Percentiles rank a stretch among this genome's conserved stretches.
These are phyloP conservation scores for Thamnophis elegans DNA, from an alignment of 2,797 vertebrate genomes.

Conservation along the genomic window DNA sequence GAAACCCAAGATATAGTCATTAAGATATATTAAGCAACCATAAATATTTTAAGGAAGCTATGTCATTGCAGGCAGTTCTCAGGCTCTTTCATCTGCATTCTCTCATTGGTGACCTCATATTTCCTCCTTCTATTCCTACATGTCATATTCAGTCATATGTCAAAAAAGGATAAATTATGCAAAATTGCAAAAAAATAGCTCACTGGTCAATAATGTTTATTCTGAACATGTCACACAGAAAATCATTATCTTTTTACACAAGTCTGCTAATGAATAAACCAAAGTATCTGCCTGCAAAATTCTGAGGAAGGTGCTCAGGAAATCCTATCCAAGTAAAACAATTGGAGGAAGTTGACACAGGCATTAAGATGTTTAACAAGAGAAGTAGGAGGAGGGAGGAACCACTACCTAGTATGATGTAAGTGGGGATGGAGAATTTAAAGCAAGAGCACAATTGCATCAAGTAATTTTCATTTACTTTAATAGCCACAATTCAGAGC, in stretches of 20 bases:
- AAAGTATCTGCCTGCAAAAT: slow-evolving; percentile 44
- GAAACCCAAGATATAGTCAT: not conserved
- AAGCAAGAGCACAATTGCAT: not conserved
- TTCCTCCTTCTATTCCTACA: slow-evolving; percentile 74
- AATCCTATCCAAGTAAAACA: slow-evolving; percentile 72
- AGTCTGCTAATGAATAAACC: slow-evolving; percentile 44
- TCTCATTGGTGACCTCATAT: slow-evolving; percentile 60
- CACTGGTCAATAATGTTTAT: slow-evolving; percentile 52
- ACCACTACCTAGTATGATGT: slow-evolving; percentile 33
- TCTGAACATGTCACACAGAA: slow-evolving; percentile 19
- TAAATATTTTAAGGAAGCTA: not conserved
- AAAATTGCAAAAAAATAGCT: slow-evolving; percentile 54
- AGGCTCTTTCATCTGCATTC: slow-evolving; percentile 51
- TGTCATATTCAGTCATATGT: slow-evolving; percentile 47
- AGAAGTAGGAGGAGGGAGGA: slow-evolving; percentile 25
- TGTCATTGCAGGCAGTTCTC: not conserved
- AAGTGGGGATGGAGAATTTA: slow-evolving; percentile 2
- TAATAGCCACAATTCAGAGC: slow-evolving; percentile 39
- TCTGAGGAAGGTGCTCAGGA: slow-evolving; percentile 67
- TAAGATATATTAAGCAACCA: not conserved
- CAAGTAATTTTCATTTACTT: slow-evolving; percentile 18
- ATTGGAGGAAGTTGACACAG: slow-evolving; percentile 73
- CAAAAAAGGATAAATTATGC: slow-evolving; percentile 44
- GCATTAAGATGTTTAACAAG: slow-evolving; percentile 68
- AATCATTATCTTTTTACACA: slow-evolving; percentile 41